phyloP scores from a whole-genome alignment of 2,888 invertebrate genomes.

The Odontocolon sp. region DNA sequence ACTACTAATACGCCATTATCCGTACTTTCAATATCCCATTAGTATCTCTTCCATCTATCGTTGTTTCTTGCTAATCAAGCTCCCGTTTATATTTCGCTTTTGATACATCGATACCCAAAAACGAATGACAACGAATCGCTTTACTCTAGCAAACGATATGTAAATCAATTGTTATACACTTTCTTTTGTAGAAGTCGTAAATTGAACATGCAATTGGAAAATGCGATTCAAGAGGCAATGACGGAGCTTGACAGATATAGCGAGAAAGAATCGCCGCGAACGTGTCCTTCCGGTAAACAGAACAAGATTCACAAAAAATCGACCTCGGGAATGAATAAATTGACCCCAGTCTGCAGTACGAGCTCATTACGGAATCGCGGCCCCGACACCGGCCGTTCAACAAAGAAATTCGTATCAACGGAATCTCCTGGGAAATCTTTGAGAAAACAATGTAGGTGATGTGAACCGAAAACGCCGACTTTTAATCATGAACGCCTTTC shows the following conservation, averaged over 20 bases:
- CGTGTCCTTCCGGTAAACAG: conserved; percentile 28
- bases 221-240: conserved; percentile 97
- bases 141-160: neutral
- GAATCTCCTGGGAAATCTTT: conserved; percentile 39
- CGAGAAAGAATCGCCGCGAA: conserved; percentile 59
- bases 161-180: conserved; percentile 9
- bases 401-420: conserved; percentile 66
- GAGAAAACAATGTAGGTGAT: conserved; percentile 53
- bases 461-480: neutral
- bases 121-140: too few relatives aligned
- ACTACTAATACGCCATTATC: too few relatives aligned
- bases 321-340: conserved; percentile 35
- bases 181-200: conserved; percentile 91
- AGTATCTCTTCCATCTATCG: too few relatives aligned
- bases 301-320: conserved; percentile 40
- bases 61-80: too few relatives aligned
- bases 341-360: conserved; percentile 47
- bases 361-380: conserved; percentile 45
- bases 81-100: too few relatives aligned
- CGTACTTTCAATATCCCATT: too few relatives aligned
- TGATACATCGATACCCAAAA: too few relatives aligned
- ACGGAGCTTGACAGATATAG: conserved; percentile 87
- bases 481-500: too few relatives aligned
- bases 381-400: conserved; percentile 61
- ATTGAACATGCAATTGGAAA: conserved; percentile 94